Evolutionary conservation across 2,113 vertebrate species (phyloP).

Genomic region (Anthoscopus minutus): DNA sequence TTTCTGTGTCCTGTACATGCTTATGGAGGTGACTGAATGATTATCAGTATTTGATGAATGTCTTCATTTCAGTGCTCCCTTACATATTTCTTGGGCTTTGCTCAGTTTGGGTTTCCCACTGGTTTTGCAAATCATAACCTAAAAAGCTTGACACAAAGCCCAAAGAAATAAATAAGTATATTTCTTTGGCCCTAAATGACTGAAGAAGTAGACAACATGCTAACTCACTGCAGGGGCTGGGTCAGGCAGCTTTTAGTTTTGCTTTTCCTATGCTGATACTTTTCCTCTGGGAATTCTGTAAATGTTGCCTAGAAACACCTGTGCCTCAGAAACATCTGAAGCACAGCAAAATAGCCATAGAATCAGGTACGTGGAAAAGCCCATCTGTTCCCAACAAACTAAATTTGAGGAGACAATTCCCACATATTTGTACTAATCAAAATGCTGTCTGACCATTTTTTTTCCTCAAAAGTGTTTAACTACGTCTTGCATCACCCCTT

Average conservation of each 20-base stretch:
- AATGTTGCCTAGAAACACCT: slow-evolving; percentile 45
- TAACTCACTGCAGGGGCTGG: not conserved
- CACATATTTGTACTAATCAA: slow-evolving; percentile 45
- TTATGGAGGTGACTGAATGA: not conserved
- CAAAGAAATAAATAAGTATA: not conserved
- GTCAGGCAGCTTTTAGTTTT: not conserved
- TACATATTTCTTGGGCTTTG: not conserved
- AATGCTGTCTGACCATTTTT: not conserved
- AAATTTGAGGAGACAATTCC: slow-evolving; percentile 1
- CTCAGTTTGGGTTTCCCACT: not conserved
- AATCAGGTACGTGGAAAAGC: not conserved
- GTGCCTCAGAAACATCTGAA: slow-evolving; percentile 8
- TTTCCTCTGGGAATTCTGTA: not conserved
- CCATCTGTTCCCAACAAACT: not conserved
- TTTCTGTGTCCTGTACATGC: not conserved
- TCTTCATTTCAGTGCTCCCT: not conserved
- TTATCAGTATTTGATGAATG: not conserved
- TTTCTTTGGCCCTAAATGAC: not conserved
- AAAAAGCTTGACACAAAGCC: not conserved
- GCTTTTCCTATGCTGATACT: not conserved
- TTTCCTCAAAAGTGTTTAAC: not conserved
- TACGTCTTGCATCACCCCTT: not conserved
- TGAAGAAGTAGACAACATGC: not conserved
- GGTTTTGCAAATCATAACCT: not conserved
- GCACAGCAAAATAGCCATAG: not conserved